Percentiles rank a stretch among this genome's conserved stretches.
phyloP scores from a whole-genome alignment of 2,797 vertebrate genomes.

The Cryptoblepharus egeriae region DNA sequence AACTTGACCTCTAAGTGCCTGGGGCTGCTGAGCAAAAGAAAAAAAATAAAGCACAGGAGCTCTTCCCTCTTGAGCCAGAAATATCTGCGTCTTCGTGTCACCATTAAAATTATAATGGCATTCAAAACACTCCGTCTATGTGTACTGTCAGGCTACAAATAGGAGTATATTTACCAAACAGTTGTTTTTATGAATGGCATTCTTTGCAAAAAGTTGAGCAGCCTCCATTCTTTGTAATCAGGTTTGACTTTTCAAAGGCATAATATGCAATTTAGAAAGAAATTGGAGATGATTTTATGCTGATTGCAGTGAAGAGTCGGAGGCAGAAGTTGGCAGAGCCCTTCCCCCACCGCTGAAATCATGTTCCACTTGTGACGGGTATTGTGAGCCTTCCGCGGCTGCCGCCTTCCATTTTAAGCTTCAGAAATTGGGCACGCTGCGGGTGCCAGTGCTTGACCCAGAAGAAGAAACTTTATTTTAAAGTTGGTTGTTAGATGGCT shows the following conservation, averaged over 20 bases:
- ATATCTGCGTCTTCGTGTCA: slow-evolving; percentile 23
- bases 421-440: neutral
- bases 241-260: slow-evolving; percentile 41
- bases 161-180: slow-evolving; percentile 38
- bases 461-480: neutral
- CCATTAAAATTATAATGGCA: slow-evolving; percentile 20
- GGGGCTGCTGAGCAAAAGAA: neutral
- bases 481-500: neutral
- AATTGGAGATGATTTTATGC: slow-evolving; percentile 36
- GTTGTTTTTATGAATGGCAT: slow-evolving; percentile 36
- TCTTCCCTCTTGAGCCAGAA: slow-evolving; percentile 8
- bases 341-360: slow-evolving; percentile 19
- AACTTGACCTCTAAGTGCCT: slow-evolving; percentile 10
- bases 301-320: slow-evolving; percentile 40
- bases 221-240: slow-evolving; percentile 38
- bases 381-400: slow-evolving; percentile 2
- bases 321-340: slow-evolving; percentile 25
- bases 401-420: neutral
- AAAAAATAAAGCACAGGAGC: neutral
- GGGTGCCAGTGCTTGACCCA: slow-evolving; percentile 1
- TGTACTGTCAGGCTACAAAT: slow-evolving; percentile 15
- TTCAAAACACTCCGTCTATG: slow-evolving; percentile 13
- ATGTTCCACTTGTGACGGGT: slow-evolving; percentile 4
- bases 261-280: slow-evolving; percentile 42
- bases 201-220: slow-evolving; percentile 34